phyloP scores from a whole-genome alignment of 2,113 vertebrate genomes.

The Lichenostomus cassidix region DNA sequence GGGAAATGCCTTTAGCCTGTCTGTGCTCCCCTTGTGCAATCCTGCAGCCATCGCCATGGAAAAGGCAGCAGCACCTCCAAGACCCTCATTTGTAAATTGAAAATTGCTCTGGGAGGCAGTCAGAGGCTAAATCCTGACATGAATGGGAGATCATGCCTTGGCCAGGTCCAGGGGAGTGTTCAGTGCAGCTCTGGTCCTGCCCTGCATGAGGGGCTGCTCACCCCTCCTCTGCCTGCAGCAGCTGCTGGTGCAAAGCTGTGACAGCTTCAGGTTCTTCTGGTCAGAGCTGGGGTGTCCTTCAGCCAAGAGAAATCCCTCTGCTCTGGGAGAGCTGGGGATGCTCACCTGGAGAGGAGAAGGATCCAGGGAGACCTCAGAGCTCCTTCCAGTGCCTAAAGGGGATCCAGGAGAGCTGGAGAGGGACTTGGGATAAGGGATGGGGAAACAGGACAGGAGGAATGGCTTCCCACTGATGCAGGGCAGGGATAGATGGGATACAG shows the following conservation, averaged over 20 bases:
- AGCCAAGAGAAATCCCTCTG: neutral
- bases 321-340: neutral
- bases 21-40: neutral
- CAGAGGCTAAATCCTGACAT: neutral
- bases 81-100: neutral
- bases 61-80: neutral
- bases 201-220: neutral
- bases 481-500: neutral
- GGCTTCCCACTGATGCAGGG: neutral
- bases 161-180: too few relatives aligned
- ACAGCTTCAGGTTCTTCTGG: neutral
- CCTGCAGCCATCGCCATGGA: neutral
- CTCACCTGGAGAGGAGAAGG: neutral
- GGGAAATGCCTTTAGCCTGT: neutral
- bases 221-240: neutral
- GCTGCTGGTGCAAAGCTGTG: neutral
- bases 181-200: neutral
- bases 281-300: neutral
- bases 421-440: neutral
- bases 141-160: neutral
- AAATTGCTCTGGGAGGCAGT: neutral
- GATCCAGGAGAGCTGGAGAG: neutral
- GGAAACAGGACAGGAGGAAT: neutral
- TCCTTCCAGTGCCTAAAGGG: neutral
- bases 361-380: neutral